These are phyloP conservation scores for Hemichromis elongatus DNA, from an alignment of 2,113 vertebrate species.

Conservation along the genomic window DNA sequence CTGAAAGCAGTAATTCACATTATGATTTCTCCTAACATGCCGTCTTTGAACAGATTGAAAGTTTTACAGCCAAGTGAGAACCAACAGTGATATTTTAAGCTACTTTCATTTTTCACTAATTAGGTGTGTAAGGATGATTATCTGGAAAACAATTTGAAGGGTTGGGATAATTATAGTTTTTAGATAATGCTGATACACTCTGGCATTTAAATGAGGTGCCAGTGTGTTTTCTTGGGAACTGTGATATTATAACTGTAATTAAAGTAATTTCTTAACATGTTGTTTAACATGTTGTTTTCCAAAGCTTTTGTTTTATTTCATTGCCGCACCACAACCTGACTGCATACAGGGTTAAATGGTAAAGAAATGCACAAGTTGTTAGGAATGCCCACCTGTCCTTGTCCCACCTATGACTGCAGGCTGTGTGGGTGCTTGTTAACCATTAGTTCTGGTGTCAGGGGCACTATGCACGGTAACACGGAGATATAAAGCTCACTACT, in stretches of 20 bases:
- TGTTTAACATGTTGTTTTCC: too few relatives aligned
- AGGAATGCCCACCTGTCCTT: constrained; percentile 7
- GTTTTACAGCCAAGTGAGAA: neutral
- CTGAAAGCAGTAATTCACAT: neutral
- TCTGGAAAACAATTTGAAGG: neutral
- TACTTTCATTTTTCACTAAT: neutral
- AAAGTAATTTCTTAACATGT: neutral
- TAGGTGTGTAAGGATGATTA: neutral
- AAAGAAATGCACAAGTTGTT: neutral
- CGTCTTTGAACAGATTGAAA: neutral
- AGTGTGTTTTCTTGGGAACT: neutral
- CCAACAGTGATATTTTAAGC: neutral
- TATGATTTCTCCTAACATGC: neutral
- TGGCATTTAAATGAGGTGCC: neutral
- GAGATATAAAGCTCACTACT: constrained; percentile 33
- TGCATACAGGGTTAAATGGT: neutral
- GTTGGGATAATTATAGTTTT: constrained; percentile 10
- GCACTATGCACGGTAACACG: constrained; percentile 26
- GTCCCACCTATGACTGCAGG: constrained; percentile 25
- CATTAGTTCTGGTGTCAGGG: constrained; percentile 27
- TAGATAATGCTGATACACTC: neutral
- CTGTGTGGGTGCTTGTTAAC: constrained; percentile 37
- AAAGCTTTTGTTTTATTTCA: neutral
- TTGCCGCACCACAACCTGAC: neutral
- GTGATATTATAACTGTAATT: neutral